Base-by-base conservation (phyloP, 2,888 invertebrate genomes). In the Chymomyza fuscimana region DNA sequence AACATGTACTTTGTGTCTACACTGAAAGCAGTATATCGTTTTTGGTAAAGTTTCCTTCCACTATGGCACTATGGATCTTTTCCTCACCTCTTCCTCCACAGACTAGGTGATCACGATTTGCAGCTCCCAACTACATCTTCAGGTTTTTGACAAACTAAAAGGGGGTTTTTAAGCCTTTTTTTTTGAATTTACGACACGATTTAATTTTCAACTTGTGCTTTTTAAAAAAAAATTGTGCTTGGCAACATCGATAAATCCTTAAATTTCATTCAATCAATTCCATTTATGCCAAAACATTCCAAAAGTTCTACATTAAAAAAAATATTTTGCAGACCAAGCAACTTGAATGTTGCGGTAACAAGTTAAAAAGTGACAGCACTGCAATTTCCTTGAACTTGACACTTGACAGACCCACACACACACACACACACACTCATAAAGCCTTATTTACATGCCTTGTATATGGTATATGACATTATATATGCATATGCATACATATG, bases 361-460 rank as follows among this genome's bases (percentile, higher is more conserved):
- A 19, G 29, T n/a, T 19, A 2, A 50, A 61, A 69, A 64, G 32
- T 63, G 61, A 50, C 76, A 83, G 71, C 82, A 67, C 70, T 72
- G 82, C 85, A 79, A 77, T 89, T 90, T 82, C 90, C 89, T 87
- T 90, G 90, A 90, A 90, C 90, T 90, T 90, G 90, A 90, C 89
- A 89, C 91, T 82, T 63, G 72, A 62, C 73, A 67, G 76, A 71
- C 67, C 74, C 72, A 74, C 60, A 63, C 52, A 62, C 40, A 59
- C 46, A 54, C 46, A 54, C 70, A 62, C 6, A 19, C 25, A 61
- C 61, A 61, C 52, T 32, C 61, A 50, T 54, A 68, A 69, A 74
- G 72, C 72, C 68, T 72, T 66, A 65, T 56, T 61, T 58, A 62
- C 25, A 66, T 54, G 22, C 16, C 16, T 52, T 16, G 7, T 16